Percentiles rank a stretch among this genome's conserved stretches.
Evolutionary conservation across 2,888 invertebrate genomes (phyloP).

Genomic region (Congeria kusceri): DNA sequence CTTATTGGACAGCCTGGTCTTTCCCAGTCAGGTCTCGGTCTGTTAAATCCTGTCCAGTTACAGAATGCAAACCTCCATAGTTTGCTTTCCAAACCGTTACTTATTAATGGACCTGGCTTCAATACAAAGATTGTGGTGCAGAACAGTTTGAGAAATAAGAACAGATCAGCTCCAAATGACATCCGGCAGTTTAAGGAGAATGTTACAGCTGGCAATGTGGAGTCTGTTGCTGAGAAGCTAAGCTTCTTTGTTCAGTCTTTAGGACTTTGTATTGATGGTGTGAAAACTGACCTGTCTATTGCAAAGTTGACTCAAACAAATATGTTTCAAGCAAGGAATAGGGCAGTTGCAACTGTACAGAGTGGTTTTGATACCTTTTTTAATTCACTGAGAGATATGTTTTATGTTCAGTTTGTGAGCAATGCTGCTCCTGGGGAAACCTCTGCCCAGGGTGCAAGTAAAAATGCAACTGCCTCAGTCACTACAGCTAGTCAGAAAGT

Average conservation of each 20-base stretch:
- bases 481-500: neutral
- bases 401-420: constrained; percentile 48
- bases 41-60: no score
- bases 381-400: constrained; percentile 48
- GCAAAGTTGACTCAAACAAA: constrained; percentile 53
- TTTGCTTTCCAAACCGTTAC: neutral
- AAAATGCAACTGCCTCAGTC: neutral
- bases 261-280: constrained; percentile 50
- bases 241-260: constrained; percentile 57
- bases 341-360: constrained; percentile 51
- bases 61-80: constrained; percentile 7
- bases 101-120: neutral
- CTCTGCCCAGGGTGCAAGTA: neutral
- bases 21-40: neutral
- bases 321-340: constrained; percentile 43
- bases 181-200: constrained; percentile 16
- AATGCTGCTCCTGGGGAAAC: constrained; percentile 4
- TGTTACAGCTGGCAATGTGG: constrained; percentile 60
- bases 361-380: constrained; percentile 63
- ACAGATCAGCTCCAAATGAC: constrained; percentile 26
- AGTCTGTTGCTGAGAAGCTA: constrained; percentile 55
- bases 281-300: constrained; percentile 62
- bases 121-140: neutral
- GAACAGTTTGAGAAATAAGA: neutral
- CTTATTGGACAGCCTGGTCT: neutral